These are phyloP conservation scores for Vireo griseus DNA, from an alignment of 2,797 vertebrate species.

Conservation along the genomic window DNA sequence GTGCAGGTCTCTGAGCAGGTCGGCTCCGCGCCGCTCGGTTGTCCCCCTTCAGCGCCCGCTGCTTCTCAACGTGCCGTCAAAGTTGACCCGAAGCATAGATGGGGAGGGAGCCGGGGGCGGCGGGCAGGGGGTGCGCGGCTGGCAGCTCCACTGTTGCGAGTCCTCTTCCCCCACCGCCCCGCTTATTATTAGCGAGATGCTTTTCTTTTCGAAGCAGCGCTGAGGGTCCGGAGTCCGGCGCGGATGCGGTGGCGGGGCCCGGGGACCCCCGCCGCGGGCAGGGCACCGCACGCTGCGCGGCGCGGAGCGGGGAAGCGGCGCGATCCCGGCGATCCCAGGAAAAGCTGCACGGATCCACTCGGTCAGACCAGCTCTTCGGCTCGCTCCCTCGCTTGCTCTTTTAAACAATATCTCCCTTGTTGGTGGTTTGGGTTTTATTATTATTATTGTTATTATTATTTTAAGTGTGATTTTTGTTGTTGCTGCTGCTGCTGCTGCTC, in stretches of 20 bases:
- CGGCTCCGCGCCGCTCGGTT: background rate
- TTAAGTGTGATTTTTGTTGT: conserved; percentile 60
- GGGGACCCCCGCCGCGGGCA: background rate
- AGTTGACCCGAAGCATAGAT: conserved; percentile 26
- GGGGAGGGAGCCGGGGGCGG: background rate
- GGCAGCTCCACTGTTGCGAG: conserved; percentile 7
- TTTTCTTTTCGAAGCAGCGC: conserved; percentile 19
- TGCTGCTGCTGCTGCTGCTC: conserved; percentile 27
- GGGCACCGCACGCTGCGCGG: background rate
- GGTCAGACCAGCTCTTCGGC: conserved; percentile 44
- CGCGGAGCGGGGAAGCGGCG: background rate
- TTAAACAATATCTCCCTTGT: conserved; percentile 52
- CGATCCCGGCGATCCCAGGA: conserved; percentile 51
- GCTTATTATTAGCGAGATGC: background rate
- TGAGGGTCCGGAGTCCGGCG: conserved; percentile 11
- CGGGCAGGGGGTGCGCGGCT: background rate
- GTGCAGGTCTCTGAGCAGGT: conserved; percentile 38
- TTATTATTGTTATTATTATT: conserved; percentile 53
- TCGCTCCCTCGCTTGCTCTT: conserved; percentile 27
- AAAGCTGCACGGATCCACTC: conserved; percentile 21
- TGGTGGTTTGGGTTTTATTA: conserved; percentile 42
- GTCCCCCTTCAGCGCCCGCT: background rate
- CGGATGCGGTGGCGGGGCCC: background rate
- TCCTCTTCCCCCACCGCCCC: background rate
- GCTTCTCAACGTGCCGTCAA: conserved; percentile 5